Evolutionary conservation across 2,888 invertebrate species (phyloP).

Genomic region (Pristionchus exspectatus): DNA sequence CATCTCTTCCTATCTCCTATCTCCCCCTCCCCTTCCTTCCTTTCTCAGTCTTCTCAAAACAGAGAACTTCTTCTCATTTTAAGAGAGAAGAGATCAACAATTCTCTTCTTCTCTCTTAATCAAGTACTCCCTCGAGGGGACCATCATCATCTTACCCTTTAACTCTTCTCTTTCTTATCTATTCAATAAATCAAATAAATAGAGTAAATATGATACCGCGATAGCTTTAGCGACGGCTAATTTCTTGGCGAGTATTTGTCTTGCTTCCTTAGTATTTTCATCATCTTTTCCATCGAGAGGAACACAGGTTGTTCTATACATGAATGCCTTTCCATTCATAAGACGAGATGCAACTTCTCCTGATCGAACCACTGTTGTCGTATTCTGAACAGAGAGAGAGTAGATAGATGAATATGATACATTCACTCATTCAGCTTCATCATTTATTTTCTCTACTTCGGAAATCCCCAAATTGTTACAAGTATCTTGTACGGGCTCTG

Average conservation of each 20-base stretch:
- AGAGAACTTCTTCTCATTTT: not conserved
- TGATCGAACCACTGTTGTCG: not conserved
- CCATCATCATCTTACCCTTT: not conserved
- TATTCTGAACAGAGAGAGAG: not conserved
- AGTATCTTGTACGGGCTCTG: no score
- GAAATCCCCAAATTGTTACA: no score
- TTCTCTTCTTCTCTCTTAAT: not conserved
- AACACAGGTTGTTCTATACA: not conserved
- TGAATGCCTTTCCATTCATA: conserved; percentile 18
- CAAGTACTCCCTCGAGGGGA: conserved; percentile 18
- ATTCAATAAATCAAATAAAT: no score
- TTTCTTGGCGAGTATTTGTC: not conserved
- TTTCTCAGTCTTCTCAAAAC: not conserved
- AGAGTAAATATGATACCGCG: not conserved
- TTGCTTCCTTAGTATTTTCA: not conserved
- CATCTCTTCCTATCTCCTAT: not conserved
- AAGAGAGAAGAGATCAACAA: not conserved
- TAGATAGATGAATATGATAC: not conserved
- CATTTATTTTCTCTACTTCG: not conserved
- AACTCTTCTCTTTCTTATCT: no score
- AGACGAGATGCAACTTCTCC: not conserved
- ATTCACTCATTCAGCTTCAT: not conserved
- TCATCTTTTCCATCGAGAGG: conserved; percentile 27
- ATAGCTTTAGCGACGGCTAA: not conserved
- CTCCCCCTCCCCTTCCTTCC: not conserved